Conservation (phyloP, 2,113 vertebrate species). For the Coracopsis vasa region DNA sequence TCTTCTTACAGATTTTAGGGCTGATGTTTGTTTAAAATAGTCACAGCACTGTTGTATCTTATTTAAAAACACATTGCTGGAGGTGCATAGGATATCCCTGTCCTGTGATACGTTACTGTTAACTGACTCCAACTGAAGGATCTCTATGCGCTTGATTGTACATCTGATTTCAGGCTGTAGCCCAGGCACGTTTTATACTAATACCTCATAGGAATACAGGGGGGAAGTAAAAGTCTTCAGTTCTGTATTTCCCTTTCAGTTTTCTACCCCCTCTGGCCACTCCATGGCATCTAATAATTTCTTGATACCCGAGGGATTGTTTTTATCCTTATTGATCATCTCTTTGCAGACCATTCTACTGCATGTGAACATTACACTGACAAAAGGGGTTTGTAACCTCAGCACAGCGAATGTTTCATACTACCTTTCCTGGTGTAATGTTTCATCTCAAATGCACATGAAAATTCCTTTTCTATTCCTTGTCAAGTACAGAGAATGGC, state of each 20-base stretch:
- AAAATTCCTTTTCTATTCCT: not conserved
- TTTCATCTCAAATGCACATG: not conserved
- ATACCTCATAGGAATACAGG: not conserved
- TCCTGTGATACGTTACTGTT: not conserved
- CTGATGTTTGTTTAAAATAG: conserved; percentile 16
- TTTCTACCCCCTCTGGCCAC: not conserved
- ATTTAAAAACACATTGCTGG: not conserved
- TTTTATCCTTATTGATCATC: not conserved
- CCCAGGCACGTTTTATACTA: not conserved
- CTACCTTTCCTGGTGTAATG: not conserved
- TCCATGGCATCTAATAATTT: not conserved
- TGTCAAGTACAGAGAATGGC: not conserved
- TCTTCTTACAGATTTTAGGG: not conserved
- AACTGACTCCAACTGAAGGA: not conserved
- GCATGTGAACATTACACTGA: not conserved
- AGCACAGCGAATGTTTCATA: not conserved
- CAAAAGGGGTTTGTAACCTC: not conserved
- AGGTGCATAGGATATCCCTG: conserved; percentile 11
- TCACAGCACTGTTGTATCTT: not conserved
- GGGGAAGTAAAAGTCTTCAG: conserved; percentile 11
- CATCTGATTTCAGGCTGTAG: not conserved
- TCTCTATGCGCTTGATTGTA: not conserved
- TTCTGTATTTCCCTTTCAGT: not conserved
- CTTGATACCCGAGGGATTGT: not conserved
- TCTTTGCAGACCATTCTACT: not conserved